Evolutionary conservation across 1,140 invertebrate species (phyloP).

Genomic region (Trichonephila inaurata): DNA sequence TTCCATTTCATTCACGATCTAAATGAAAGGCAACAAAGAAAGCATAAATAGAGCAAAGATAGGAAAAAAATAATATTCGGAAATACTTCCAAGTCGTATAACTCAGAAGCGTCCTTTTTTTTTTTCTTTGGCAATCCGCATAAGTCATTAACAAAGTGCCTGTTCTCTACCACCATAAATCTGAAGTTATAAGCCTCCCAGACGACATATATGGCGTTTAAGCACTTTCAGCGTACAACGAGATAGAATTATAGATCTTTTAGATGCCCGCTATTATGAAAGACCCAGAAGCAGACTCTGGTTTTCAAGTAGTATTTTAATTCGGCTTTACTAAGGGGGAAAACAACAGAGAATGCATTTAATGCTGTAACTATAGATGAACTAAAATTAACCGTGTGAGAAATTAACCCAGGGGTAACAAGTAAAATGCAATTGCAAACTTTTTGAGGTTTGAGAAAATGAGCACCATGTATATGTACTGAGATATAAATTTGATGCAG

Average conservation of each 20-base stretch:
- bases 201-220: conserved; percentile 45
- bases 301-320: background rate
- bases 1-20: background rate
- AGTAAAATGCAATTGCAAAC: no score
- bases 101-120: background rate
- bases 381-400: no score
- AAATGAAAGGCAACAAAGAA: background rate
- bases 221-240: conserved; percentile 40
- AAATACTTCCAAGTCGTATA: background rate
- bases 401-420: no score
- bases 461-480: no score
- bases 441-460: no score
- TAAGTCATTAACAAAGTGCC: conserved; percentile 65
- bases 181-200: conserved; percentile 17
- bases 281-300: background rate
- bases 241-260: conserved; percentile 46
- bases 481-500: no score
- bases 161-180: conserved; percentile 51
- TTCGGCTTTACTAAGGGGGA: background rate
- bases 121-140: conserved; percentile 25
- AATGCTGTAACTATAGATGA: background rate
- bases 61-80: conserved; percentile 22
- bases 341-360: background rate
- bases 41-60: conserved; percentile 2
- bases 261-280: background rate